Evolutionary conservation across 35 echinoderm and acorn worm species (phyloP).

Genomic region (Chiridota heheva): DNA sequence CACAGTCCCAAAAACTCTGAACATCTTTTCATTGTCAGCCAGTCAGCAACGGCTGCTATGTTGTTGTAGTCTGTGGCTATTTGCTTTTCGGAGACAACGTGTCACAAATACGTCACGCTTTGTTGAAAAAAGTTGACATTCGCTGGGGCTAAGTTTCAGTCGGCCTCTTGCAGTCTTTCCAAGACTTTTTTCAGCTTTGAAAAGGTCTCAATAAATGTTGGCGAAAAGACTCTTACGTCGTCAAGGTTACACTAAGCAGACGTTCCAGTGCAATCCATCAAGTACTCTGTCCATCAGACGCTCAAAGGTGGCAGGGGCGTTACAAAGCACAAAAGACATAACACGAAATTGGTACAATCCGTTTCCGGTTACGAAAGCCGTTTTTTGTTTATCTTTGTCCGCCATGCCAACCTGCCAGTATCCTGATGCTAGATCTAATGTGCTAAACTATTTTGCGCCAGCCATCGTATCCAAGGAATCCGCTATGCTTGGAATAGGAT

Average conservation of each 20-base stretch:
- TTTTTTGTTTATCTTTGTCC: neutral
- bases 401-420: constrained; percentile 9
- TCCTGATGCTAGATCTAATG: neutral
- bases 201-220: constrained; percentile 21
- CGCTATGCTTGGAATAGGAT: neutral
- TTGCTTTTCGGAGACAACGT: constrained; percentile 42
- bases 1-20: constrained; percentile 14
- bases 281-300: constrained; percentile 52
- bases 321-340: neutral
- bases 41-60: constrained; percentile 25
- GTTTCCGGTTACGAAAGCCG: neutral
- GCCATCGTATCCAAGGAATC: neutral
- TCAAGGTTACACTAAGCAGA: constrained; percentile 48
- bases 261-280: constrained; percentile 34
- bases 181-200: constrained; percentile 2
- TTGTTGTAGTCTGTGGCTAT: constrained; percentile 14
- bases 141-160: constrained; percentile 39
- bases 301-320: constrained; percentile 32
- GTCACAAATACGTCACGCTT: constrained; percentile 28
- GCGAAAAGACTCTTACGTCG: constrained; percentile 29
- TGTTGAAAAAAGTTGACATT: constrained; percentile 33
- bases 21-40: constrained; percentile 16
- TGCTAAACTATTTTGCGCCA: neutral
- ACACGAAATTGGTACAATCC: neutral
- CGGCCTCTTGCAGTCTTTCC: constrained; percentile 8